Evolutionary conservation across 1,140 invertebrate genomes (phyloP).

Genomic region (Penaeus vannamei): DNA sequence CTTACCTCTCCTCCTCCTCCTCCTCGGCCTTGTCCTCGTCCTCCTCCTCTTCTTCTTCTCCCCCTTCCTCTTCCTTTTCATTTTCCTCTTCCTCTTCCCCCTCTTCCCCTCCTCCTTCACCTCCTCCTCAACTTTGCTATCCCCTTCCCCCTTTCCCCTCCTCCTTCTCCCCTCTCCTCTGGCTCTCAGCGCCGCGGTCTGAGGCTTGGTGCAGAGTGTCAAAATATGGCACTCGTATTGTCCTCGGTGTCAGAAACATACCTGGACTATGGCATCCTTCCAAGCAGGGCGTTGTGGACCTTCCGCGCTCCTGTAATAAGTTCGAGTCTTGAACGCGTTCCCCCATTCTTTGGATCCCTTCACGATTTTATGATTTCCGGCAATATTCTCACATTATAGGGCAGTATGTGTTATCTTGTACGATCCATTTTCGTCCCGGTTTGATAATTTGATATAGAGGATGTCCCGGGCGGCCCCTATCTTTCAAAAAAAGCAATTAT

Average conservation of each 20-base stretch:
- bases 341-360: background rate
- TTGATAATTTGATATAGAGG: constrained; percentile 1
- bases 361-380: constrained; percentile 52
- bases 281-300: background rate
- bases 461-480: background rate
- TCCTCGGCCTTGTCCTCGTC: too few relatives aligned
- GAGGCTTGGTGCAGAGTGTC: constrained; percentile 49
- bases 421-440: constrained; percentile 3
- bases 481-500: too few relatives aligned
- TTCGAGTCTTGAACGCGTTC: background rate
- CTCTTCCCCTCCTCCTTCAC: background rate
- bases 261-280: constrained; percentile 43
- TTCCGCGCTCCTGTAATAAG: background rate
- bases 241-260: constrained; percentile 36
- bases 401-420: constrained; percentile 30
- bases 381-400: constrained; percentile 53
- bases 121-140: background rate
- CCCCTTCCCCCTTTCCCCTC: background rate
- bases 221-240: constrained; percentile 56
- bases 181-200: constrained; percentile 29
- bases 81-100: background rate
- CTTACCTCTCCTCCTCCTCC: background rate
- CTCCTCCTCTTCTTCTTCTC: background rate
- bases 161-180: background rate
- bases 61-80: background rate